phyloP scores from a whole-genome alignment of 2,888 invertebrate genomes.

The Dorcus hopei region DNA sequence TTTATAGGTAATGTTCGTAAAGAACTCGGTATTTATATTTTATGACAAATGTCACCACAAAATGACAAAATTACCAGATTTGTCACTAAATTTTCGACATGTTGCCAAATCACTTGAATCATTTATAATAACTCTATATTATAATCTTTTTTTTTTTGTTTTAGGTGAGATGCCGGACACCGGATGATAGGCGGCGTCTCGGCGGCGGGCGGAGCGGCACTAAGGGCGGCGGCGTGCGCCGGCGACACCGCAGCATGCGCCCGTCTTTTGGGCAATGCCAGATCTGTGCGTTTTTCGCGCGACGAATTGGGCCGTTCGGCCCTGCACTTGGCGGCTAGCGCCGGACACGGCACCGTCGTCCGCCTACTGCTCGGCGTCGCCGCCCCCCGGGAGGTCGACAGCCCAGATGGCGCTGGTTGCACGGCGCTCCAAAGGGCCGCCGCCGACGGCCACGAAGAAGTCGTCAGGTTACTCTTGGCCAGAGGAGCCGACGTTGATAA shows the following conservation, averaged over 20 bases:
- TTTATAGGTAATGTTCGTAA: no score
- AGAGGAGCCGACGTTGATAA: slow-evolving; percentile 66
- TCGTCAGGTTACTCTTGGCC: slow-evolving; percentile 67
- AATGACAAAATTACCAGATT: no score
- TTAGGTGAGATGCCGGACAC: slow-evolving; percentile 46
- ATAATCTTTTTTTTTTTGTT: slow-evolving; percentile 16
- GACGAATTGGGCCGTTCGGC: slow-evolving; percentile 47
- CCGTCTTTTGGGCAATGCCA: slow-evolving; percentile 39
- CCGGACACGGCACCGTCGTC: slow-evolving; percentile 43
- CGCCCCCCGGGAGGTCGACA: slow-evolving; percentile 54
- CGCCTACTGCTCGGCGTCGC: slow-evolving; percentile 44
- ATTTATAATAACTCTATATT: no score
- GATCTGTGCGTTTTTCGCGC: slow-evolving; percentile 44
- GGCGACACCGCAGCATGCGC: slow-evolving; percentile 44
- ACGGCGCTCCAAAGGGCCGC: slow-evolving; percentile 77
- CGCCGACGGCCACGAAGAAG: slow-evolving; percentile 77
- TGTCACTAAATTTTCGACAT: no score
- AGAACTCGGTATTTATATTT: no score
- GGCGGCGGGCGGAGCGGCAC: slow-evolving; percentile 38
- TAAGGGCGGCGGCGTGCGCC: slow-evolving; percentile 45
- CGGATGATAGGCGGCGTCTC: slow-evolving; percentile 41
- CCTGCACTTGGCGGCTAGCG: slow-evolving; percentile 46
- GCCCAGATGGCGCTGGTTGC: slow-evolving; percentile 59
- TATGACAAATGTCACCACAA: no score
- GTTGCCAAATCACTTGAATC: no score